Evolutionary conservation across 2,797 vertebrate species (phyloP).

Genomic region (Catamblyrhynchus diadema): DNA sequence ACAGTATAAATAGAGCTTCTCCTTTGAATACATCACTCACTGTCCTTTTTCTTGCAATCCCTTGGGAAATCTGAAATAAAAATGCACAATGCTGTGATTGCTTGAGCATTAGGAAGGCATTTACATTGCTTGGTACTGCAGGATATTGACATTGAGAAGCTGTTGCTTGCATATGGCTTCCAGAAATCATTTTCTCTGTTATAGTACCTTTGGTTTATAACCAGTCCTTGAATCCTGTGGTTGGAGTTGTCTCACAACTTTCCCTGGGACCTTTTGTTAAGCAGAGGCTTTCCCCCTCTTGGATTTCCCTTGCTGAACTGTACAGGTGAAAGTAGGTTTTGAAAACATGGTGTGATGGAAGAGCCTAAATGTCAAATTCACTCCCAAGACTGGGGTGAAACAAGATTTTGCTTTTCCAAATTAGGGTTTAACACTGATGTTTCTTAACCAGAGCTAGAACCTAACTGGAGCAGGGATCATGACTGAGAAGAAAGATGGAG

Average conservation of each 20-base stretch:
- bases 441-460: not conserved
- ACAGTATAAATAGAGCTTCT: conserved; percentile 71
- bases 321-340: not conserved
- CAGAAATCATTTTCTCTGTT: not conserved
- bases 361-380: not conserved
- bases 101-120: not conserved
- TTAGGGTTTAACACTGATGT: not conserved
- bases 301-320: not conserved
- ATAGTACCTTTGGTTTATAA: not conserved
- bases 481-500: not conserved
- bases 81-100: not conserved
- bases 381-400: not conserved
- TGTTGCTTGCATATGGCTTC: not conserved
- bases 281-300: not conserved
- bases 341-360: not conserved
- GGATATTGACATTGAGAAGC: not conserved
- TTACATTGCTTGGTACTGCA: conserved; percentile 9
- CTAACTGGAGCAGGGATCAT: not conserved
- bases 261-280: not conserved
- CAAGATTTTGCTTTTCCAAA: not conserved
- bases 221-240: not conserved
- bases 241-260: not conserved
- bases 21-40: not conserved
- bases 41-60: not conserved
- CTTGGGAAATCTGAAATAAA: conserved; percentile 23